phyloP scores from a whole-genome alignment of 2,113 vertebrate genomes.

The Ctenomys sociabilis region DNA sequence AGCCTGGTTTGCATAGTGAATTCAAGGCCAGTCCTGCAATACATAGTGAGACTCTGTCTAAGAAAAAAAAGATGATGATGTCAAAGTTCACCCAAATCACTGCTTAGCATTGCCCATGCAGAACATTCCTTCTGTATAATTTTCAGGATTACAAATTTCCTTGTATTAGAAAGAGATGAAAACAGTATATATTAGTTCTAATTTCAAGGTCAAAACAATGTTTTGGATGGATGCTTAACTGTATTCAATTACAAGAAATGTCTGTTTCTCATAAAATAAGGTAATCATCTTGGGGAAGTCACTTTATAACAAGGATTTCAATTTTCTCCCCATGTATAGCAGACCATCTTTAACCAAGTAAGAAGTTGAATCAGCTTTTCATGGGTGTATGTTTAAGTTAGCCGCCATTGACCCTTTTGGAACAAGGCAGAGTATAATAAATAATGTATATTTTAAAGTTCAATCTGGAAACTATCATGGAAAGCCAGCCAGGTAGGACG shows the following conservation, averaged over 20 bases:
- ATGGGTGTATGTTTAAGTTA: slow-evolving; percentile 23
- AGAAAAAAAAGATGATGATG: background rate
- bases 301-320: slow-evolving; percentile 37
- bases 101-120: background rate
- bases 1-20: too few relatives aligned
- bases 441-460: background rate
- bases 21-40: too few relatives aligned
- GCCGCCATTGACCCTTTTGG: slow-evolving; percentile 44
- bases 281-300: slow-evolving; percentile 33
- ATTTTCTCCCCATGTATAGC: background rate
- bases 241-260: slow-evolving; percentile 31
- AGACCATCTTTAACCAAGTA: slow-evolving; percentile 16
- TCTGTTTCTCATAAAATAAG: slow-evolving; percentile 60
- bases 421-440: slow-evolving; percentile 29
- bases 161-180: slow-evolving; percentile 43
- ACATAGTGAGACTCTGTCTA: too few relatives aligned
- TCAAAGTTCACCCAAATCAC: background rate
- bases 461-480: slow-evolving; percentile 54
- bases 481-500: background rate
- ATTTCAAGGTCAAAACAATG: slow-evolving; percentile 62
- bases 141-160: slow-evolving; percentile 51
- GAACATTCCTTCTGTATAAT: background rate
- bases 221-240: slow-evolving; percentile 41
- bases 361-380: slow-evolving; percentile 37
- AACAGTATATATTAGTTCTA: background rate